Conservation (phyloP, 2,797 vertebrate species). For the Rhynchotus rufescens region DNA sequence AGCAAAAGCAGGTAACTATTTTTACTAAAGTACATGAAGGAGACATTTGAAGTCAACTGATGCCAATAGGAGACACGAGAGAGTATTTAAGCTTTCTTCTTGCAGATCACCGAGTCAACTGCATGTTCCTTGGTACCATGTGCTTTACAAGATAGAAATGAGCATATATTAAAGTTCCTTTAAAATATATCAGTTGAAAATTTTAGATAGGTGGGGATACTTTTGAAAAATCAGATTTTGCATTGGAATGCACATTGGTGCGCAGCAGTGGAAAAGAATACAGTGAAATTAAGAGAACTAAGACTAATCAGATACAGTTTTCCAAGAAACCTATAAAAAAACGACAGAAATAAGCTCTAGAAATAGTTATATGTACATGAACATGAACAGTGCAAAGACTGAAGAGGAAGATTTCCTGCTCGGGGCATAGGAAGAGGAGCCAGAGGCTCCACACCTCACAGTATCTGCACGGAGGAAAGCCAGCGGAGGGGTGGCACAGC, state of each 20-base stretch:
- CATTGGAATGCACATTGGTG: not conserved
- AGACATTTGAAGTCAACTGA: not conserved
- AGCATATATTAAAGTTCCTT: not conserved
- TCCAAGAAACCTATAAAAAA: slow-evolving; percentile 2
- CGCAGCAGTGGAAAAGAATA: not conserved
- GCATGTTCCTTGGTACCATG: not conserved
- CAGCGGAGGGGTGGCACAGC: not conserved
- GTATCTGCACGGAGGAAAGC: not conserved
- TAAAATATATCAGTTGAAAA: not conserved
- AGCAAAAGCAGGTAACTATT: not conserved
- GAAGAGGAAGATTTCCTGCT: not conserved
- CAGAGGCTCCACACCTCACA: not conserved
- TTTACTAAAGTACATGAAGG: not conserved
- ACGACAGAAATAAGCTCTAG: not conserved
- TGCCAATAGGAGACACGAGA: not conserved
- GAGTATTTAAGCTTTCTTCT: not conserved
- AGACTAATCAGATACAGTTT: no score
- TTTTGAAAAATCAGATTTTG: no score
- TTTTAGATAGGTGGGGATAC: not conserved
- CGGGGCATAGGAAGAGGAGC: not conserved
- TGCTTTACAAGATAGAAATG: not conserved
- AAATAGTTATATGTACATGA: not conserved
- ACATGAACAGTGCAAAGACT: not conserved
- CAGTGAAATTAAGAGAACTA: no score
- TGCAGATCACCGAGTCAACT: not conserved